Evolutionary conservation across 2,888 invertebrate species (phyloP), one percentile per base, ranked within the genome.

Genomic region (Idaea dimidiata): DNA sequence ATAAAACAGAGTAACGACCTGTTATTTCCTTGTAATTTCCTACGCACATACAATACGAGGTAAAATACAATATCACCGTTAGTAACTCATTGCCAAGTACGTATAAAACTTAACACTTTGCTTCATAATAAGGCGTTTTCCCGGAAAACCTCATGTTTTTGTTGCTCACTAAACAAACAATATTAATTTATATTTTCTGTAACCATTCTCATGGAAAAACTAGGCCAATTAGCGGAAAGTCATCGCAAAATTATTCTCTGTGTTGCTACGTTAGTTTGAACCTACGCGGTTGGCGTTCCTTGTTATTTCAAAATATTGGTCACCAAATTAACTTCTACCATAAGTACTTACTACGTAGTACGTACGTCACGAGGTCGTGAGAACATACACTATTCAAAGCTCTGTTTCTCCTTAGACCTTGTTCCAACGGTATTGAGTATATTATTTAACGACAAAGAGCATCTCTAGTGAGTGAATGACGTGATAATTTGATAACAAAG

Each of bases 401-500:
- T 32, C 16, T 24, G 54, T 53, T 14, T 63, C 43, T 31, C 8
- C 10, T n/a, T 64, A 57, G 61, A 62, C 61, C 62, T 64, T 67
- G 3, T 43, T 56, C 17, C 66, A 0, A 6, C 0, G 8, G 0
- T 24, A 17, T 61, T 24, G 10, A 61, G 62, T 17, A 60, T 31
- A 58, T 59, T 62, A 62, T 62, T 24, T 17, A 56, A 61, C 59
- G 63, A 61, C 18, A 57, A 60, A 65, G 64, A 60, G 60, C 59
- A 57, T 59, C 59, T 66, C 54, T 54, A 43, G 57, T 54, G 62
- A 63, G 67, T 68, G 69, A 68, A 67, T 71, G 71, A 80, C 68
- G 80, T 81, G 88, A 71, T 89, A 89, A 89, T 86, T 86, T 75
- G 69, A 73, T 74, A 87, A 89, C 89, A 89, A 87, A 78, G 85